Percentiles rank a stretch among this genome's conserved stretches.
Conservation (phyloP, 2,113 vertebrate genomes). For the Aptenodytes forsteri region DNA sequence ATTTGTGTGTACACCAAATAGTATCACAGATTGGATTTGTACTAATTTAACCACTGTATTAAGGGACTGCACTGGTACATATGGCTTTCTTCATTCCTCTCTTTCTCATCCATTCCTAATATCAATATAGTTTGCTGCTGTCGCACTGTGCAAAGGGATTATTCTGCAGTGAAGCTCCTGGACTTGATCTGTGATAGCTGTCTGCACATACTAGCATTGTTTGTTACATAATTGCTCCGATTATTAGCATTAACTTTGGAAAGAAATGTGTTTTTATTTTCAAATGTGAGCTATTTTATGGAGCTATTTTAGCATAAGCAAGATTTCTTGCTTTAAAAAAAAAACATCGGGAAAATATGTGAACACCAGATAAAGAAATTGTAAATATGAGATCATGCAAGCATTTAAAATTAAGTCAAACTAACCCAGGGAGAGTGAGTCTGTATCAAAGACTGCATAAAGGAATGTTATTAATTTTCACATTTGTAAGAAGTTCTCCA, state of each 20-base stretch:
- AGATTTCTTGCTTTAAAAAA: neutral
- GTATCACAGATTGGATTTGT: neutral
- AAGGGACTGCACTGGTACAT: neutral
- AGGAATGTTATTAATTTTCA: conserved; percentile 12
- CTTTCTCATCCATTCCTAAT: neutral
- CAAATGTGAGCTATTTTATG: neutral
- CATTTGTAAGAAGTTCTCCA: neutral
- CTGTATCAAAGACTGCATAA: neutral
- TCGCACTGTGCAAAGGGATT: neutral
- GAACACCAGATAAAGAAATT: neutral
- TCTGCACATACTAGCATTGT: neutral
- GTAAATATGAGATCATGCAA: neutral
- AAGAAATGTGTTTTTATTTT: neutral
- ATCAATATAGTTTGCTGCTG: neutral
- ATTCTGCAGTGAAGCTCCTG: neutral
- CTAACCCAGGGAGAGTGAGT: neutral
- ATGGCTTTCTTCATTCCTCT: neutral
- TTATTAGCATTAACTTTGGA: conserved; percentile 4
- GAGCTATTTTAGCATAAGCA: neutral
- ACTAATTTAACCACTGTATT: neutral
- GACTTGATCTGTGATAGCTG: neutral
- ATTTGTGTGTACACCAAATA: neutral
- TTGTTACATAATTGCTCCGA: neutral
- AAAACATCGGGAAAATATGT: neutral
- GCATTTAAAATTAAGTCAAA: neutral